These are phyloP conservation scores for Drosophila cracens DNA, from an alignment of 2,888 invertebrate genomes.

Conservation along the genomic window DNA sequence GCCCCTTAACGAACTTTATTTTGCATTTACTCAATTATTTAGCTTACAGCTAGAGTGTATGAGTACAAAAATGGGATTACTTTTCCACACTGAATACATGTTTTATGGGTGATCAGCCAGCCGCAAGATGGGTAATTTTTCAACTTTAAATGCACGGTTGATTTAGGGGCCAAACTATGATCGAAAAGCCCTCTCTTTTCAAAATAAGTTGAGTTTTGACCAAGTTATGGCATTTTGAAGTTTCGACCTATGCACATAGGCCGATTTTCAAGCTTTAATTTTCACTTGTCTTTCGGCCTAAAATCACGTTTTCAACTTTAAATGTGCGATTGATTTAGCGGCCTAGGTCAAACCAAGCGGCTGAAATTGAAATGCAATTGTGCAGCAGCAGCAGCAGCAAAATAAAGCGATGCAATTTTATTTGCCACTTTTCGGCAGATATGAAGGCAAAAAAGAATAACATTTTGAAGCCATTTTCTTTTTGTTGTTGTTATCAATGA, in stretches of 20 bases:
- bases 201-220: too few relatives aligned
- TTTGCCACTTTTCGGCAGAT: conserved; percentile 45
- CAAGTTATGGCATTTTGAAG: too few relatives aligned
- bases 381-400: conserved; percentile 2
- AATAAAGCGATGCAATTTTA: conserved; percentile 34
- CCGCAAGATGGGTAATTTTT: too few relatives aligned
- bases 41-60: conserved; percentile 6
- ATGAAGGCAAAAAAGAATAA: conserved; percentile 19
- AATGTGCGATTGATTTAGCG: too few relatives aligned
- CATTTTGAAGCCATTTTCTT: not conserved
- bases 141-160: too few relatives aligned
- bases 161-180: too few relatives aligned
- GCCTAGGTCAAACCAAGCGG: not conserved
- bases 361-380: conserved; percentile 35
- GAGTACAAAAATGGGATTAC: conserved; percentile 3
- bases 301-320: too few relatives aligned
- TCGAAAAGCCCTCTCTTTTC: too few relatives aligned
- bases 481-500: conserved; percentile 32
- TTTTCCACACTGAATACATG: conserved; percentile 3
- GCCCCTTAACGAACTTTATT: conserved; percentile 31
- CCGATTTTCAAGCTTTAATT: too few relatives aligned
- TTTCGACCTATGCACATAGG: too few relatives aligned
- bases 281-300: too few relatives aligned
- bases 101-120: not conserved
- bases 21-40: conserved; percentile 46